phyloP scores from a whole-genome alignment of 2,888 invertebrate genomes.

The Sesia apiformis region DNA sequence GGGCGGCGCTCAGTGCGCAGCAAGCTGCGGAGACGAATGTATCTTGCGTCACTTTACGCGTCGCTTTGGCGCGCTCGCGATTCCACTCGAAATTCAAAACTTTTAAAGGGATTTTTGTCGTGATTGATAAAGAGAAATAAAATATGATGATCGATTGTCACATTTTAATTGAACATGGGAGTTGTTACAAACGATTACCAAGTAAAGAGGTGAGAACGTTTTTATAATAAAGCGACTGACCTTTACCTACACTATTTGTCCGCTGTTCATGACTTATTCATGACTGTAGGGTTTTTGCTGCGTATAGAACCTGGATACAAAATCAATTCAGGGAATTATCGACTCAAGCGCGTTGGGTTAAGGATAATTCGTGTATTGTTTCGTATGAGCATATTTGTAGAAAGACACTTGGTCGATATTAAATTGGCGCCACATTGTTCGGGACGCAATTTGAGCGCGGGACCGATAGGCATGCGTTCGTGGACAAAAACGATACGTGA shows the following conservation, averaged over 20 bases:
- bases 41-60: constrained; percentile 25
- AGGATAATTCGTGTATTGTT: not conserved
- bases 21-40: constrained; percentile 13
- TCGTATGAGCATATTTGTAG: not conserved
- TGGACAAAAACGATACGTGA: constrained; percentile 56
- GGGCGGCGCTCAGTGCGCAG: constrained; percentile 34
- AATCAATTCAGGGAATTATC: constrained; percentile 7
- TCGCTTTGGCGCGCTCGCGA: constrained; percentile 35
- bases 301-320: not conserved
- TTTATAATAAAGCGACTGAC: constrained; percentile 59
- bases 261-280: constrained; percentile 64
- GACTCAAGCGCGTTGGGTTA: constrained; percentile 14
- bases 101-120: not conserved
- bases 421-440: constrained; percentile 45
- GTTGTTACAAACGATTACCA: constrained; percentile 14
- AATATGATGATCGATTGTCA: not conserved
- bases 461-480: constrained; percentile 51
- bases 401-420: constrained; percentile 38
- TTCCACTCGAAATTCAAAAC: constrained; percentile 18
- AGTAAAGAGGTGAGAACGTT: constrained; percentile 49
- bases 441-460: constrained; percentile 34
- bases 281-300: constrained; percentile 48
- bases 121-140: not conserved
- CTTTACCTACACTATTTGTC: constrained; percentile 66
- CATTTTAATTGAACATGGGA: not conserved